phyloP scores from a whole-genome alignment of 2,888 invertebrate species.

The Brenthis hecate region DNA sequence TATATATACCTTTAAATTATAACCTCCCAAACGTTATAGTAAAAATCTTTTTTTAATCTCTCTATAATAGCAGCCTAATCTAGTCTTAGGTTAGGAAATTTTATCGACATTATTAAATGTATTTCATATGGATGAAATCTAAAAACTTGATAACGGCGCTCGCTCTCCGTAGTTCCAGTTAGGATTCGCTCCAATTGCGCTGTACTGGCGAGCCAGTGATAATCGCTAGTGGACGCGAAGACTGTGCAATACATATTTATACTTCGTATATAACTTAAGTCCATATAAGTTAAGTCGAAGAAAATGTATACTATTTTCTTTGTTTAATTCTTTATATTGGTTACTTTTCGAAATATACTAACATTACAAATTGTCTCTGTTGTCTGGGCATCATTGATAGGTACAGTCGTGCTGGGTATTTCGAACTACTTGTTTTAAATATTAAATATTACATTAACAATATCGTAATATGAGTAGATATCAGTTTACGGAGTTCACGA shows the following conservation, averaged over 20 bases:
- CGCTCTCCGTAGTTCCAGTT: slow-evolving; percentile 57
- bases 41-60: no score
- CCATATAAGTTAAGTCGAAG: not conserved
- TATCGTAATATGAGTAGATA: no score
- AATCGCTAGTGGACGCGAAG: slow-evolving; percentile 28
- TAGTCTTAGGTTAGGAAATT: not conserved
- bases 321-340: not conserved
- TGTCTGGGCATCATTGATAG: no score
- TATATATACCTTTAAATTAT: no score
- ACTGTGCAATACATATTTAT: slow-evolving; percentile 37
- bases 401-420: no score
- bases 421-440: no score
- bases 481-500: no score
- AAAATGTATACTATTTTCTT: not conserved
- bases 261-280: slow-evolving; percentile 8
- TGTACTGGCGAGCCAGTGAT: slow-evolving; percentile 48
- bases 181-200: slow-evolving; percentile 68
- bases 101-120: slow-evolving; percentile 4
- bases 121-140: slow-evolving; percentile 25
- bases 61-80: no score
- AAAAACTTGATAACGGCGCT: slow-evolving; percentile 43
- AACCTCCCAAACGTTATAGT: no score
- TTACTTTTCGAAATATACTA: no score
- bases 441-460: no score
- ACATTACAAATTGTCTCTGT: no score